A percentile compares a stretch with the other conserved stretches of the same genome.
Evolutionary conservation across 2,888 invertebrate species (phyloP).

Genomic region (Orthonevra nobilis): DNA sequence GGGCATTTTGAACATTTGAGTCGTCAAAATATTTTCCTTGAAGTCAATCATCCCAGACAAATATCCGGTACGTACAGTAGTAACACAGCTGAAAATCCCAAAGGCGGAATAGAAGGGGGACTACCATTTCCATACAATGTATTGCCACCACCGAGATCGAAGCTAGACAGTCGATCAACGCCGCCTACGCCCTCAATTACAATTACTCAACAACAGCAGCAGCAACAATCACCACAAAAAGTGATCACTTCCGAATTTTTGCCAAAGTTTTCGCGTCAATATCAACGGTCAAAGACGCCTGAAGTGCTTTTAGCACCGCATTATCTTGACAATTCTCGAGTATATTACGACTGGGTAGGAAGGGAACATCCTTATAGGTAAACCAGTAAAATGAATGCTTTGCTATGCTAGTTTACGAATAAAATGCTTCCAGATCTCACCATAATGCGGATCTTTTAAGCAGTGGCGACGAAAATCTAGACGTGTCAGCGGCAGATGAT

Average conservation of each 20-base stretch:
- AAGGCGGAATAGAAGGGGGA: slow-evolving; percentile 69
- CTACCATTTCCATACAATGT: slow-evolving; percentile 80
- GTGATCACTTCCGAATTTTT: slow-evolving; percentile 41
- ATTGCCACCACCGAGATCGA: slow-evolving; percentile 83
- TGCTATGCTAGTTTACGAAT: not conserved
- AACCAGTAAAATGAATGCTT: no score
- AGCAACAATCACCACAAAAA: slow-evolving; percentile 36
- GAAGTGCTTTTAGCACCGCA: slow-evolving; percentile 90
- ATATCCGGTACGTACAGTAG: slow-evolving; percentile 72
- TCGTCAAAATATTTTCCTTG: slow-evolving; percentile 72
- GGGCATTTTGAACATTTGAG: slow-evolving; percentile 77
- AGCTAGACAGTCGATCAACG: slow-evolving; percentile 75
- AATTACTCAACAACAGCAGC: slow-evolving; percentile 65
- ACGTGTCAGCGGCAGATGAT: slow-evolving; percentile 72
- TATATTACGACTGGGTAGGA: slow-evolving; percentile 81
- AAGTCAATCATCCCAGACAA: slow-evolving; percentile 73
- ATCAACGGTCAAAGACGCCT: slow-evolving; percentile 85
- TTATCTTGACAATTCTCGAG: slow-evolving; percentile 81
- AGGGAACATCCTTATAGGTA: slow-evolving; percentile 73
- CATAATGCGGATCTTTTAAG: slow-evolving; percentile 60
- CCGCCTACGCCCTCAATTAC: slow-evolving; percentile 71
- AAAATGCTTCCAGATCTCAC: slow-evolving; percentile 34
- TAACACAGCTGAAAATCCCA: slow-evolving; percentile 66
- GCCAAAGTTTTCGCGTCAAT: slow-evolving; percentile 74
- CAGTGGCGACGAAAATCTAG: slow-evolving; percentile 73